Conservation (phyloP, 1,140 invertebrate genomes). For the Drosophila jambulina region DNA sequence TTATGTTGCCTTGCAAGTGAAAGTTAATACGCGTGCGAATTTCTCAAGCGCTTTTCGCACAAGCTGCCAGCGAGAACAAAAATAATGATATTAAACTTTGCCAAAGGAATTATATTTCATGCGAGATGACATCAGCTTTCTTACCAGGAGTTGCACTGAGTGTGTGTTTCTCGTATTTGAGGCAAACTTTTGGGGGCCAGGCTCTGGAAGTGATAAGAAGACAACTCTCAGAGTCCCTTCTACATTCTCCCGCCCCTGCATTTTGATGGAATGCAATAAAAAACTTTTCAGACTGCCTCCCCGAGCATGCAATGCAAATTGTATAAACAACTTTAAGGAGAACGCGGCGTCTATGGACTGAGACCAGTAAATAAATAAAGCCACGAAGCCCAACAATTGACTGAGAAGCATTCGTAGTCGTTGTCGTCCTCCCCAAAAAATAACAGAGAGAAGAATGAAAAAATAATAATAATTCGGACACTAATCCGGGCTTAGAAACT, state of each 20-base stretch:
- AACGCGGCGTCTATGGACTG: slow-evolving; percentile 8
- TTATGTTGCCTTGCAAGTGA: slow-evolving; percentile 72
- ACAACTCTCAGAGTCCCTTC: slow-evolving; percentile 1
- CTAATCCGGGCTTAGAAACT: slow-evolving; percentile 83
- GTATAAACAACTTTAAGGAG: slow-evolving; percentile 50
- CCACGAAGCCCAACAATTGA: slow-evolving; percentile 64
- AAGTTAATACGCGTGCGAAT: slow-evolving; percentile 79
- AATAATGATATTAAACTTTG: slow-evolving; percentile 66
- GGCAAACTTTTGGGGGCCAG: slow-evolving; percentile 42
- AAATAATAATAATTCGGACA: slow-evolving; percentile 64
- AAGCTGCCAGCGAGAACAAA: slow-evolving; percentile 12
- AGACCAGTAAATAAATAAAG: slow-evolving; percentile 53
- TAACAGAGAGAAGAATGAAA: slow-evolving; percentile 38
- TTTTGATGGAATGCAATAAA: slow-evolving; percentile 76
- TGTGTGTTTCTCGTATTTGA: slow-evolving; percentile 17
- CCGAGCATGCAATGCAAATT: slow-evolving; percentile 71
- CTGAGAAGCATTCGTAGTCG: slow-evolving; percentile 41
- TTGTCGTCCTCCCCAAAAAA: slow-evolving; percentile 30
- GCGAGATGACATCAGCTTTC: slow-evolving; percentile 67
- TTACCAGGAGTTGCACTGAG: slow-evolving; percentile 50
- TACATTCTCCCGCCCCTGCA: slow-evolving; percentile 36
- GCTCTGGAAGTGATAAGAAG: slow-evolving; percentile 50
- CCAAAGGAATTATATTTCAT: slow-evolving; percentile 77
- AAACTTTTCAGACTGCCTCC: slow-evolving; percentile 74
- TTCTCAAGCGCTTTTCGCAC: slow-evolving; percentile 56